A percentile compares a stretch with the other conserved stretches of the same genome.
Evolutionary conservation across 2,113 vertebrate genomes (phyloP).

Genomic region (Oenanthe oenanthe): DNA sequence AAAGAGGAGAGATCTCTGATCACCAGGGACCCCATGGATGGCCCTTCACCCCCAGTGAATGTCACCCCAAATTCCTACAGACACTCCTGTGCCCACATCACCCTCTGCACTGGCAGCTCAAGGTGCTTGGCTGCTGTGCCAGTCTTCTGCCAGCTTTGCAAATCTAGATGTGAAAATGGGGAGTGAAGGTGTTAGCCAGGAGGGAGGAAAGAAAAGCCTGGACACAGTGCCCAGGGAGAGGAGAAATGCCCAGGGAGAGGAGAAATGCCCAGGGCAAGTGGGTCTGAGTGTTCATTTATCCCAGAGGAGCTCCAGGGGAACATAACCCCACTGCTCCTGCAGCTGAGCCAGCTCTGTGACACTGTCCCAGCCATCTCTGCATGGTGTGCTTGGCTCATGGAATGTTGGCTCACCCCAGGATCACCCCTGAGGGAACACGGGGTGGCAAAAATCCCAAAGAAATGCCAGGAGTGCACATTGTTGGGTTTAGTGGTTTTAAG

Average conservation of each 20-base stretch:
- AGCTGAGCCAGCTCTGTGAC: background rate
- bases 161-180: background rate
- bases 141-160: background rate
- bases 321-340: background rate
- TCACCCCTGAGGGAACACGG: fast-evolving
- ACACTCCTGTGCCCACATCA: background rate
- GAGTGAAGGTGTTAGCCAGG: background rate
- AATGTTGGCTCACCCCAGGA: background rate
- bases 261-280: background rate
- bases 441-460: background rate
- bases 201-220: background rate
- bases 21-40: fast-evolving
- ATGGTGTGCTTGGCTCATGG: background rate
- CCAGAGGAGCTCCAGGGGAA: background rate
- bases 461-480: background rate
- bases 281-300: background rate
- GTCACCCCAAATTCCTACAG: background rate
- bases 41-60: fast-evolving
- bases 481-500: background rate
- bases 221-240: no score
- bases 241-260: background rate
- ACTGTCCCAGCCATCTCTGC: background rate
- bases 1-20: background rate
- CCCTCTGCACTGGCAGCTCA: background rate
- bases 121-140: fast-evolving